Percentiles rank a stretch among this genome's conserved stretches.
phyloP scores from a whole-genome alignment of 2,797 vertebrate species.

The Cossypha polioptera region DNA sequence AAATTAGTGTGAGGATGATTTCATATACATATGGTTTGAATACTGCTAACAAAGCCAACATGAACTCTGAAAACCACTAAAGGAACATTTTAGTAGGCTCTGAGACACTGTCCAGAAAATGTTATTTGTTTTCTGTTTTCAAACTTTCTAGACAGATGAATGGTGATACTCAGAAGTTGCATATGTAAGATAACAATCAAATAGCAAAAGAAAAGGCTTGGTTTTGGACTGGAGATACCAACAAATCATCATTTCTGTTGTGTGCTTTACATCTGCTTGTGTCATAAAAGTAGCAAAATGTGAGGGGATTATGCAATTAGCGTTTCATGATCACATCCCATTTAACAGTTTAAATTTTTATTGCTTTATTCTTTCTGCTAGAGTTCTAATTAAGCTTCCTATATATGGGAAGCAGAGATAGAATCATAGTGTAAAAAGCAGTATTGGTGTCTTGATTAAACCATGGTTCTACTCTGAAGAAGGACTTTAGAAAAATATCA shows the following conservation, averaged over 20 bases:
- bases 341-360: neutral
- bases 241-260: neutral
- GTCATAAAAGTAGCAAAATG: neutral
- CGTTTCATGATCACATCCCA: neutral
- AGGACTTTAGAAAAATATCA: neutral
- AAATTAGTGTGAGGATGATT: conserved; percentile 45
- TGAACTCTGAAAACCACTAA: conserved; percentile 8
- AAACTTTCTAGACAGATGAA: neutral
- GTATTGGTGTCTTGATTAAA: neutral
- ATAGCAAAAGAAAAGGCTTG: neutral
- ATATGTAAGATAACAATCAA: neutral
- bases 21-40: conserved; percentile 34
- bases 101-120: neutral
- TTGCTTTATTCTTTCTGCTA: neutral
- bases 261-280: neutral
- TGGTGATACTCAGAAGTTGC: neutral
- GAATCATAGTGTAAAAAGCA: neutral
- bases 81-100: neutral
- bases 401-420: neutral
- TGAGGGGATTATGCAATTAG: neutral
- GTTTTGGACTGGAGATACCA: neutral
- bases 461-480: neutral
- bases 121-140: neutral
- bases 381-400: neutral
- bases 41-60: conserved; percentile 28